Base-by-base conservation (phyloP, 37 sponge, comb jelly and placozoan genomes). In the Ephydatia muelleri region DNA sequence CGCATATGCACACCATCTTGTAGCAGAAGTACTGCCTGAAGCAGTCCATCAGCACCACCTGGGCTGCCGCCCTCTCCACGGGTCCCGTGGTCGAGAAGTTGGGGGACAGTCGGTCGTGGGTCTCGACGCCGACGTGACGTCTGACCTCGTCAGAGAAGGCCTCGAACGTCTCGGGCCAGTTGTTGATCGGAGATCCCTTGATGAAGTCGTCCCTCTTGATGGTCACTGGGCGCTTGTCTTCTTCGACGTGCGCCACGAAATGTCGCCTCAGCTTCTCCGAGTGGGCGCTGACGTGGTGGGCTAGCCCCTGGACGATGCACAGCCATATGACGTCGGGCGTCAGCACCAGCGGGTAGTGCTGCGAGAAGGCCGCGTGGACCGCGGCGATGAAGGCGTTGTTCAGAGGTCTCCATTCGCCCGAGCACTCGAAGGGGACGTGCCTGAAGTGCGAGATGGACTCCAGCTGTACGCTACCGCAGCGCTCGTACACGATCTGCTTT, bases 311-410 rank as follows among this genome's bases (percentile, higher is more conserved):
- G 0, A 67, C 83, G 27, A 91, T 91, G 31, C 79, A 77, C 80
- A 86, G 34, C 91, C 91, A 91, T 13, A 91, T 73, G 65, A 75
- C 38, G 67, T 91, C 91, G 27, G 91, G 91, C 43, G 85, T 49
- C 27, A 86, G 48, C 0, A 87, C 80, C 26, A 91, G 84, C 21
- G 87, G 84, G 69, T 91, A 86, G 76, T 91, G 91, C 27, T 72
- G 16, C 29, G 32, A 32, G 34, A 66, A 90, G 5, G 90, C 90
- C 14, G 69, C 29, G 57, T 88, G 77, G 0, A 88, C 72, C 25
- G 88, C 88, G 9, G 26, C 64, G 23, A 82, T 31, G 65, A 88
- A 76, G 2, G 47, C 84, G 16, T 72, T 72, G 73, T 35, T 36
- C 16, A 78, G 67, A 22, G 81, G 81, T 8, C 69, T 68, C 67